Base-by-base conservation (phyloP, 2,113 vertebrate genomes). In the Tragelaphus strepsiceros region DNA sequence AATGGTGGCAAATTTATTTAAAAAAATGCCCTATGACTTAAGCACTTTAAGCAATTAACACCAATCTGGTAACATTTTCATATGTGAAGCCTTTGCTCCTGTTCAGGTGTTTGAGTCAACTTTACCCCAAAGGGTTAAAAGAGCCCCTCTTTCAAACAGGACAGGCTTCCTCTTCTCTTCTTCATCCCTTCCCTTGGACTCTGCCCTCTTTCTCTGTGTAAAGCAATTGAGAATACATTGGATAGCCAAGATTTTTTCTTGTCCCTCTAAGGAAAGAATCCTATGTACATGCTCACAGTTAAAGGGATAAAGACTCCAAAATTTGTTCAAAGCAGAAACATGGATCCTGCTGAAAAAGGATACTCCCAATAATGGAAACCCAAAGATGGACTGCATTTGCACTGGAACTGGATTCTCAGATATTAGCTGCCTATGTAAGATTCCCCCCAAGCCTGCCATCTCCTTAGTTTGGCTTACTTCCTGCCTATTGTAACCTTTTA, bases 171-270 rank as follows among this genome's bases (percentile, higher is more conserved):
- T 67, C 28, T 83, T 92, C 24, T 43, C 4, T 11, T 6, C 1
- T 28, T 87, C 21, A 19, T 61, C 1, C 6, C 21, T 14, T 19
- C 35, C 53, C 58, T 54, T 28, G n/a, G 82, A 24, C n/a, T 61
- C 21, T 43, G 51, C 5, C 30, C 49, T 82, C 51, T 30, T 17
- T 14, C 67, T 64, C 62, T 62, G 35, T 92, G 15, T 94, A 35
- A 88, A 78, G 61, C 67, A 95, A 96, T 53, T 53, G 17, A 96
- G 51, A 95, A 95, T 83, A 12, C 22, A 51, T 92, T 90, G 92
- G 49, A 86, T 64, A 81, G 30, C 19, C 64, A 82, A 35, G 51
- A 88, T 58, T 28, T 39, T 67, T 62, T 56, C 24, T 61, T 92
- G 32, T 74, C 32, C n/a, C 58, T 90, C 32, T 54, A 14, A 62